Evolutionary conservation across 2,888 invertebrate species (phyloP).

Genomic region (Scaptodrosophila latifasciaeformis): DNA sequence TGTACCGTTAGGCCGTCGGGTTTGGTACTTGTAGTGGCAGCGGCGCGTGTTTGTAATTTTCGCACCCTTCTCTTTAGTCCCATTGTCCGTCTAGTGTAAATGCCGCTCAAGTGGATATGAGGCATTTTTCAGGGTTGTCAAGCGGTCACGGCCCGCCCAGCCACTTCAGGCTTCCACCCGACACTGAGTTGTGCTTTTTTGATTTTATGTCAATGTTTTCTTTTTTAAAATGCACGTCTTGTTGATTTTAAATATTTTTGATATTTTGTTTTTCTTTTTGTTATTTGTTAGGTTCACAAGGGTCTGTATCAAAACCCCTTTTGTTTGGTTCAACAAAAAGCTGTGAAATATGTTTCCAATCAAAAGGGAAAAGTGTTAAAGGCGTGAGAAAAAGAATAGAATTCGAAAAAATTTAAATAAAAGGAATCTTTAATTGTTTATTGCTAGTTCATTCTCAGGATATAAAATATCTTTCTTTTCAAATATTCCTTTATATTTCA

Average conservation of each 20-base stretch:
- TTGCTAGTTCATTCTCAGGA: too few species aligned
- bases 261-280: constrained; percentile 42
- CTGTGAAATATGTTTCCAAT: too few species aligned
- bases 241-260: constrained; percentile 64
- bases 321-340: too few species aligned
- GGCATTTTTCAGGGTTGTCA: background rate
- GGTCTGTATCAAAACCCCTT: too few species aligned
- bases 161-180: background rate
- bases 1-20: constrained; percentile 37
- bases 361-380: too few species aligned
- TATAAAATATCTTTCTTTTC: too few species aligned
- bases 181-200: constrained; percentile 15
- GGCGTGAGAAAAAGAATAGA: too few species aligned
- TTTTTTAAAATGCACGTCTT: constrained; percentile 51
- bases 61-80: constrained; percentile 63
- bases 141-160: background rate
- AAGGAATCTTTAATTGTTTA: too few species aligned
- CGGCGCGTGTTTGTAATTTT: constrained; percentile 71
- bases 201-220: constrained; percentile 41
- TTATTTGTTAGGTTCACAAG: too few species aligned
- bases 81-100: constrained; percentile 65
- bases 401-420: too few species aligned
- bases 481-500: too few species aligned
- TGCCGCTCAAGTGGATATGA: constrained; percentile 51
- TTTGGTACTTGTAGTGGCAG: constrained; percentile 17